phyloP scores from a whole-genome alignment of 2,797 vertebrate genomes.

The Spea hammondii region DNA sequence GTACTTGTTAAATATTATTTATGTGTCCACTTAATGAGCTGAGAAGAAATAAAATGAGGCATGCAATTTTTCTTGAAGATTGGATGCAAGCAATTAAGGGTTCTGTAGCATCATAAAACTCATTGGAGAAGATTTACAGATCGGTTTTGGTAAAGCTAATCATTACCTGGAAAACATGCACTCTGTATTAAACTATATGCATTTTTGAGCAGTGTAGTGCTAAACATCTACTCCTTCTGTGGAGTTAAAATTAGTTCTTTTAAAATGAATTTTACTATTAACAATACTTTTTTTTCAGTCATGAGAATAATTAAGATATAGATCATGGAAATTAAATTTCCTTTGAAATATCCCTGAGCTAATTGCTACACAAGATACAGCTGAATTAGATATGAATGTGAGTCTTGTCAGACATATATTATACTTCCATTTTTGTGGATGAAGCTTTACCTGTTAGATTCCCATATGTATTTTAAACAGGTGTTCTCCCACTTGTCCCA shows the following conservation, averaged over 20 bases:
- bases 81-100: not conserved
- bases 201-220: not conserved
- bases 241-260: not conserved
- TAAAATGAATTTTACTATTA: too few relatives aligned
- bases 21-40: not conserved
- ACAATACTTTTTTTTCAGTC: not conserved
- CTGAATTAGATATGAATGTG: too few relatives aligned
- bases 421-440: too few relatives aligned
- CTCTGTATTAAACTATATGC: not conserved
- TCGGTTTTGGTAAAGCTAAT: not conserved
- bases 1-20: conserved; percentile 1
- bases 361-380: too few relatives aligned
- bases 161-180: not conserved
- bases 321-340: too few relatives aligned
- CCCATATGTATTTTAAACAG: too few relatives aligned
- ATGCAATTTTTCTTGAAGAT: not conserved
- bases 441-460: too few relatives aligned
- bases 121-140: conserved; percentile 3
- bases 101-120: not conserved
- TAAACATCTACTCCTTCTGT: not conserved
- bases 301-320: too few relatives aligned
- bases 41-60: conserved; percentile 6
- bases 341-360: too few relatives aligned
- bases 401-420: too few relatives aligned
- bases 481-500: too few relatives aligned